Evolutionary conservation across 2,113 vertebrate genomes (phyloP), one percentile per base, ranked within the genome.

Genomic region (Triplophysa tibetana): DNA sequence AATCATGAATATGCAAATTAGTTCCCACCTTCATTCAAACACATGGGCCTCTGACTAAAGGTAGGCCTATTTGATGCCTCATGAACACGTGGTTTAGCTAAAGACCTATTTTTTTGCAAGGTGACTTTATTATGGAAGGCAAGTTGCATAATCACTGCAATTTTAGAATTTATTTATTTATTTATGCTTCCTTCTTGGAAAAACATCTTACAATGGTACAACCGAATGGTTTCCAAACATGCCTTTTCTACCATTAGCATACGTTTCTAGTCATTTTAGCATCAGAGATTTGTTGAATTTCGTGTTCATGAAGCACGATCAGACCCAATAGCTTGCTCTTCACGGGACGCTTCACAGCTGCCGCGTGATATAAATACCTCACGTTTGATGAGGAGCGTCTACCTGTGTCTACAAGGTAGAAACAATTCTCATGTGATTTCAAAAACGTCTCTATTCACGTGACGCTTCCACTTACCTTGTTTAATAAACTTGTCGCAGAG

Each of bases 401-500:
- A 26, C 62, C 75, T 43, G 26, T 70, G 81, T 75, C 26, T 63
- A 60, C 60, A 52, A 48, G 2, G 67, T 41, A 41, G 24, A 81
- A 74, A 65, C 38, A 45, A 60, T 66, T 24, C 61, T 66, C 16
- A 58, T 21, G 43, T 60, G 54, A 43, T 73, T 79, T 76, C 68
- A 72, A 29, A 60, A 6, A 8, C 41, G 52, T 63, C 33, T 43
- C 26, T 52, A 45, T 45, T 48, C 73, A 63, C 58, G 23, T 48
- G 48, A 23, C 54, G 23, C 33, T 74, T 74, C 13, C 54, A 43
- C 21, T 74, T 60, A 72, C 19, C 29, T 58, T 45, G 56, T 45
- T 75, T 75, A 75, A 75, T 75, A 75, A 75, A 75, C 60, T 75
- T 48, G 73, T 75, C 58, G 14, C 73, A 50, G 58, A 75, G 58